phyloP scores from a whole-genome alignment of 2,888 invertebrate genomes.

The Uloborus plumipes region DNA sequence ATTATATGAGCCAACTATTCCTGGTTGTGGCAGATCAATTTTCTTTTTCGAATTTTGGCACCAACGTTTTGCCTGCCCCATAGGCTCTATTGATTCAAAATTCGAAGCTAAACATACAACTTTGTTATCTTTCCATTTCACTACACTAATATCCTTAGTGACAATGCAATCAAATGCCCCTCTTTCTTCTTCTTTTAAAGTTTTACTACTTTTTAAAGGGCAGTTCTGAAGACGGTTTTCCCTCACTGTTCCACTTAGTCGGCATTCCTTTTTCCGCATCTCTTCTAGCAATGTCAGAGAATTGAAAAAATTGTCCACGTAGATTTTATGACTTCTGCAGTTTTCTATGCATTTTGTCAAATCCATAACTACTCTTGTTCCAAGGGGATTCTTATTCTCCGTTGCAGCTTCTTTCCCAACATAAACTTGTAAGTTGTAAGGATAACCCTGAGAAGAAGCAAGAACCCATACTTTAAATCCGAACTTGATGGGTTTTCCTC shows the following conservation, averaged over 20 bases:
- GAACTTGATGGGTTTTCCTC: conserved; percentile 11
- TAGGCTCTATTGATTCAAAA: conserved; percentile 4
- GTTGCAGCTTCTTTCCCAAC: neutral
- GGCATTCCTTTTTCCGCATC: neutral
- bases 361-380: neutral
- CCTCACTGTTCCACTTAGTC: neutral
- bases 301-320: neutral
- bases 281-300: neutral
- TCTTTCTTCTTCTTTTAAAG: neutral
- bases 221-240: neutral
- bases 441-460: conserved; percentile 9
- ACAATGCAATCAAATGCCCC: neutral
- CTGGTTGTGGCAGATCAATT: neutral
- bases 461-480: conserved; percentile 12
- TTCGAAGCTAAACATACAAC: neutral
- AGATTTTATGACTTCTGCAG: neutral
- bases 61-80: conserved; percentile 3
- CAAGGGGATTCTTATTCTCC: neutral
- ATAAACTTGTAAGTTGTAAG: conserved; percentile 1
- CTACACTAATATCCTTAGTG: neutral
- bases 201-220: neutral
- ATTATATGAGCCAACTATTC: neutral
- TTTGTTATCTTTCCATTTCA: conserved; percentile 8
- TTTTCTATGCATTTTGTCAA: conserved; percentile 7
- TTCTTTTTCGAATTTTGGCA: neutral